Percentiles rank a stretch among this genome's conserved stretches.
These are phyloP conservation scores for Lycaena phlaeas DNA, from an alignment of 2,888 invertebrate genomes.

Conservation along the genomic window DNA sequence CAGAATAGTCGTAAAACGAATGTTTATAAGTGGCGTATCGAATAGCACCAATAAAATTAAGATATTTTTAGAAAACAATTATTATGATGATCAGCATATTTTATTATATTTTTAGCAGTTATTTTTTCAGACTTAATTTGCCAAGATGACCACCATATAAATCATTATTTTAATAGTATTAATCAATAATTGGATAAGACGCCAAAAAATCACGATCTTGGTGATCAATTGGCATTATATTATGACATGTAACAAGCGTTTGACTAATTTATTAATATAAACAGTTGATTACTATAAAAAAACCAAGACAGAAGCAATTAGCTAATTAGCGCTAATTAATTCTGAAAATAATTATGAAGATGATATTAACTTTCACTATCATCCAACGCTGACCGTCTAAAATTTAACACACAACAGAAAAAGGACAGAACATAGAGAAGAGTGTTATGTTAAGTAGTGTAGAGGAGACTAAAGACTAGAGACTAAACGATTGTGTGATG, in stretches of 20 bases:
- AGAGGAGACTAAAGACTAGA: too few relatives aligned
- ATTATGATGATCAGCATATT: neutral
- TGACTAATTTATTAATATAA: too few relatives aligned
- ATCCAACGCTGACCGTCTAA: conserved; percentile 1
- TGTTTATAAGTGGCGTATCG: conserved; percentile 8
- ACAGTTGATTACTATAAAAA: too few relatives aligned
- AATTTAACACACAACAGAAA: too few relatives aligned
- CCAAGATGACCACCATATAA: too few relatives aligned
- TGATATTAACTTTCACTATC: conserved; percentile 7
- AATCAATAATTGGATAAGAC: neutral
- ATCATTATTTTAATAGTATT: too few relatives aligned
- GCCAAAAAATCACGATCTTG: too few relatives aligned
- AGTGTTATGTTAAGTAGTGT: too few relatives aligned
- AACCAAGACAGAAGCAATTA: conserved; percentile 1
- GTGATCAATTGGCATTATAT: too few relatives aligned
- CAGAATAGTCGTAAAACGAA: conserved; percentile 26
- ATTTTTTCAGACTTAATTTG: neutral
- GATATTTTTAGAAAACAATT: neutral
- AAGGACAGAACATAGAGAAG: too few relatives aligned
- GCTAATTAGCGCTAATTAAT: conserved; percentile 5
- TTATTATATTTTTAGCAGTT: neutral
- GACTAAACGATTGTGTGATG: too few relatives aligned
- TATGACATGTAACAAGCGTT: too few relatives aligned
- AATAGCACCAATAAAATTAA: conserved; percentile 13
- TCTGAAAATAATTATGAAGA: conserved; percentile 6